These are phyloP conservation scores for Epizoanthus ramosus DNA, from an alignment of 92 coral and sea anemone species.

Conservation along the genomic window DNA sequence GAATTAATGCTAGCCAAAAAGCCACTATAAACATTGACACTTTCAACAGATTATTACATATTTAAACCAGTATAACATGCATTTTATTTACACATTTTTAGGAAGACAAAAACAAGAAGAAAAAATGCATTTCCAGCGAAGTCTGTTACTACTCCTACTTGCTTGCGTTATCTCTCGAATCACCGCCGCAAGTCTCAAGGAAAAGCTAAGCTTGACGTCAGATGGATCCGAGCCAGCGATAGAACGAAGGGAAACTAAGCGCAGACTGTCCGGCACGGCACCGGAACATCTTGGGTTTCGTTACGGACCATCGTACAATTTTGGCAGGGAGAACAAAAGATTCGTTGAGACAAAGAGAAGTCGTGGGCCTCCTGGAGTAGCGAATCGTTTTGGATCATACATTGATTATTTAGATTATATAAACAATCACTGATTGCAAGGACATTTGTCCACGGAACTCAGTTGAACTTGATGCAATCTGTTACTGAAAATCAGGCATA, in stretches of 20 bases:
- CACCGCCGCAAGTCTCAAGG: slow-evolving; percentile 2
- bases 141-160: neutral
- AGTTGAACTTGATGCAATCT: too few species aligned
- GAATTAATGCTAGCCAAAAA: too few species aligned
- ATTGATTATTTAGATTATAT: too few species aligned
- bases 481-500: too few species aligned
- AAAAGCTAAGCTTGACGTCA: slow-evolving; percentile 2
- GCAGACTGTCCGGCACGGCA: neutral
- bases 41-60: too few species aligned
- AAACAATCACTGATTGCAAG: too few species aligned
- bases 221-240: neutral
- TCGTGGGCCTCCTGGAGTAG: neutral
- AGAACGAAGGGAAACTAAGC: neutral
- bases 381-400: too few species aligned
- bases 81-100: neutral
- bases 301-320: too few species aligned
- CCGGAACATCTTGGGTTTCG: too few species aligned
- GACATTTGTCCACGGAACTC: too few species aligned
- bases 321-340: neutral
- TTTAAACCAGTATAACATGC: too few species aligned
- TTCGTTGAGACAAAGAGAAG: neutral
- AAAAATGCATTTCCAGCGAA: neutral
- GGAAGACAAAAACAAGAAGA: neutral
- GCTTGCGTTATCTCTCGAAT: neutral
- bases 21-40: too few species aligned